Evolutionary conservation across 1,140 invertebrate genomes (phyloP).

Genomic region (Druon quercuslanigerum): DNA sequence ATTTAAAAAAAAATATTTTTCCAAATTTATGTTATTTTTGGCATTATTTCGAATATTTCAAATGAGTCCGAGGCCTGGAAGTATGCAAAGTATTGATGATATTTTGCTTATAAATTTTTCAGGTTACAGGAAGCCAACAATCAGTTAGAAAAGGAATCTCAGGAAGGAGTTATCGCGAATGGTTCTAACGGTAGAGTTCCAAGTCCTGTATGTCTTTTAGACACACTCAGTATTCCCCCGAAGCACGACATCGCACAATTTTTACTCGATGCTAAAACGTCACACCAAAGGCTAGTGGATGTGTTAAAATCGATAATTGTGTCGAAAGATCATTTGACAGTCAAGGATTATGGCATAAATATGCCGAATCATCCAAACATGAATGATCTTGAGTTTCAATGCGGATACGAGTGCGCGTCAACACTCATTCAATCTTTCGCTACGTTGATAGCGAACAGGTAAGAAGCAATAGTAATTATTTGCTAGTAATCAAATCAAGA

Average conservation of each 20-base stretch:
- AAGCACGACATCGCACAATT: conserved; percentile 56
- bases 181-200: conserved; percentile 40
- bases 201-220: conserved; percentile 52
- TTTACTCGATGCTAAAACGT: conserved; percentile 35
- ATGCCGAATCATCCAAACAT: conserved; percentile 8
- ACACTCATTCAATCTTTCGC: conserved; percentile 10
- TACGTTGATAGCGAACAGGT: conserved; percentile 20
- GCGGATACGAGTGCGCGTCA: conserved; percentile 13
- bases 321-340: conserved; percentile 8
- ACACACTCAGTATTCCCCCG: conserved; percentile 46
- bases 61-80: too few species aligned
- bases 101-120: background rate
- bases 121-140: conserved; percentile 60
- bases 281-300: conserved; percentile 22
- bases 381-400: conserved; percentile 27
- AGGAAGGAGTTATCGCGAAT: conserved; percentile 34
- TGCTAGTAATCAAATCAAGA: too few species aligned
- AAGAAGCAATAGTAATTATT: background rate
- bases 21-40: too few species aligned
- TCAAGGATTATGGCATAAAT: conserved; percentile 20
- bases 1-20: too few species aligned
- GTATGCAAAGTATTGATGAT: too few species aligned
- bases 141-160: conserved; percentile 27
- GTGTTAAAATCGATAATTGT: background rate
- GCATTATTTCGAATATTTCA: too few species aligned